These are phyloP conservation scores for Drosophila bifasciata DNA, from an alignment of 1,140 invertebrate genomes.

Conservation along the genomic window DNA sequence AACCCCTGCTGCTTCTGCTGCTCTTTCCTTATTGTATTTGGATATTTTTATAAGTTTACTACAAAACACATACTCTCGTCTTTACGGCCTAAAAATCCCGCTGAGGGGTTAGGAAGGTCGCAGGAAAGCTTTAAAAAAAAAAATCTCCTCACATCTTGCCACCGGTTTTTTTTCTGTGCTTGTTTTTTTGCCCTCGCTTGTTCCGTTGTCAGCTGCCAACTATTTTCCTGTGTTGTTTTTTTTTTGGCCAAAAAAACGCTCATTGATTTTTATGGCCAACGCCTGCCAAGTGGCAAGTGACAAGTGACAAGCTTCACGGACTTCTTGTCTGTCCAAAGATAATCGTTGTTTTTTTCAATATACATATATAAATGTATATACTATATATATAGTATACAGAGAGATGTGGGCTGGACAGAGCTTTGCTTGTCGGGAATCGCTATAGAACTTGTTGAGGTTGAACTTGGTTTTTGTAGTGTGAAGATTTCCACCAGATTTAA, in stretches of 20 bases:
- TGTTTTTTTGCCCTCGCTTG: conserved; percentile 22
- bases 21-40: conserved; percentile 55
- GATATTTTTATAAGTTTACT: conserved; percentile 66
- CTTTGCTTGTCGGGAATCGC: neutral
- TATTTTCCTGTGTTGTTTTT: conserved; percentile 28
- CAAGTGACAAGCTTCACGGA: conserved; percentile 46
- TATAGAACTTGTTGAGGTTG: neutral
- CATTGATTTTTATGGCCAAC: conserved; percentile 79
- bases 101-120: conserved; percentile 52
- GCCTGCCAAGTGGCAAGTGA: conserved; percentile 59
- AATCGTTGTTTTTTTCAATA: conserved; percentile 21
- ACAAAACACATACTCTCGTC: conserved; percentile 35
- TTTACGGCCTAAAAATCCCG: conserved; percentile 30
- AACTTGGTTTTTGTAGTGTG: too few species aligned
- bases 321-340: conserved; percentile 50
- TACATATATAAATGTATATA: too few species aligned
- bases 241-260: conserved; percentile 45
- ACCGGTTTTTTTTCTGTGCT: conserved; percentile 38
- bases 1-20: conserved; percentile 6
- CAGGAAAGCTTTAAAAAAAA: conserved; percentile 67
- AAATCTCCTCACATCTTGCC: conserved; percentile 51
- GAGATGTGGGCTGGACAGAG: conserved; percentile 2
- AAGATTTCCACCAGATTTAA: neutral
- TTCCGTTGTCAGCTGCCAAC: conserved; percentile 66
- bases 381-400: too few species aligned